These are phyloP conservation scores for Sinhomidia bicolor DNA, from an alignment of 2,888 invertebrate species.

Conservation along the genomic window DNA sequence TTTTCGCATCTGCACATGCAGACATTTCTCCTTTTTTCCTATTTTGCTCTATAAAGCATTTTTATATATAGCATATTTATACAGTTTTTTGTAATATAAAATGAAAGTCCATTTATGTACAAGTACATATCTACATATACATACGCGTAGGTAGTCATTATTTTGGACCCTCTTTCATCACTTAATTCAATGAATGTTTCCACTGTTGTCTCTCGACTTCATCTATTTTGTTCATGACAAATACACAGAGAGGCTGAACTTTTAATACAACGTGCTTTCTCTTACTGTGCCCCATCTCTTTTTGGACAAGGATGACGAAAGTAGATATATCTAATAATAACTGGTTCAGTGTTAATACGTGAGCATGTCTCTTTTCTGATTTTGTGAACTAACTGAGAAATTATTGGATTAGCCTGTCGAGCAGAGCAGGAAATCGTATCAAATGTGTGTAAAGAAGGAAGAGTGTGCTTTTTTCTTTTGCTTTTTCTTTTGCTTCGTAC, in stretches of 20 bases:
- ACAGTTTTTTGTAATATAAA: background rate
- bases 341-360: background rate
- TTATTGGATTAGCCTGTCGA: constrained; percentile 9
- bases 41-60: background rate
- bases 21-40: constrained; percentile 4
- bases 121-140: too few relatives aligned
- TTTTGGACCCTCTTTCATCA: constrained; percentile 41
- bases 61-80: background rate
- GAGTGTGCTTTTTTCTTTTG: too few relatives aligned
- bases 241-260: background rate
- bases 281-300: background rate
- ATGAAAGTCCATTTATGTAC: background rate
- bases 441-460: background rate
- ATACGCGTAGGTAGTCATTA: constrained; percentile 5
- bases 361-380: background rate
- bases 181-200: constrained; percentile 11
- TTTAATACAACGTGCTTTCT: background rate
- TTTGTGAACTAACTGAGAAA: background rate
- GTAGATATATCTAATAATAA: background rate
- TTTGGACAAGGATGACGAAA: background rate
- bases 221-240: background rate
- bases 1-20: too few relatives aligned
- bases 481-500: too few relatives aligned
- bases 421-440: background rate
- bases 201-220: background rate